Evolutionary conservation across 2,113 vertebrate genomes (phyloP), one percentile per base, ranked within the genome.

Genomic region (Proteles cristata): DNA sequence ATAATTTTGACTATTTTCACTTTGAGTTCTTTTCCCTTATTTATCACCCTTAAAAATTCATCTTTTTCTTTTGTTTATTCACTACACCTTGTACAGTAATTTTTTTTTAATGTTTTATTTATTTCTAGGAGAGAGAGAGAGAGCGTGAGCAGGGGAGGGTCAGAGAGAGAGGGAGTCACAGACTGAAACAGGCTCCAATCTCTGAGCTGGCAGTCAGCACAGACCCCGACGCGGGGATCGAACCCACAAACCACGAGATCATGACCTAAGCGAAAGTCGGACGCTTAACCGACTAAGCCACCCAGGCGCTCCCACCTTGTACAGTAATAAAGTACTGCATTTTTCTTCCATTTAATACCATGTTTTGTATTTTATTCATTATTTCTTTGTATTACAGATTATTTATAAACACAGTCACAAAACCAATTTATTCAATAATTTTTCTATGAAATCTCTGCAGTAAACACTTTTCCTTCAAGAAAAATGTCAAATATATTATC

Each of bases 351-450:
- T 92, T 97, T 92, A 71, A 76, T 85, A 66, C 48, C 17, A 88
- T 48, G 26, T 86, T 66, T 89, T 43, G 21, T 73, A 83, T 89
- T 87, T 89, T 81, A 79, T 26, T 84, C 61, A 85, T n/a, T 79
- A 77, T 87, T 84, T 95, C 61, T 77, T 81, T 66, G 10, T 87
- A 90, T 68, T 96, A 31, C 12, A 91, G 11, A 68, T 84, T 90
- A 85, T 93, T 82, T 87, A 8, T 77, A 85, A 95, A 93, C 21
- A 61, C 86, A 19, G 7, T 93, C 9, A 80, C 31, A 95, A 93
- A 92, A 71, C 15, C 25, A 86, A 73, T 48, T 81, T 61, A 77
- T 50, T 77, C 73, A 92, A 73, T n/a, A 55, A 88, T 69, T 93
- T 90, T 68, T 92, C 35, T 35, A 93, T 68, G 3, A 93, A 77